Percentiles rank a stretch among this genome's conserved stretches.
phyloP scores from a whole-genome alignment of 2,888 invertebrate species.

The Allygus modestus region DNA sequence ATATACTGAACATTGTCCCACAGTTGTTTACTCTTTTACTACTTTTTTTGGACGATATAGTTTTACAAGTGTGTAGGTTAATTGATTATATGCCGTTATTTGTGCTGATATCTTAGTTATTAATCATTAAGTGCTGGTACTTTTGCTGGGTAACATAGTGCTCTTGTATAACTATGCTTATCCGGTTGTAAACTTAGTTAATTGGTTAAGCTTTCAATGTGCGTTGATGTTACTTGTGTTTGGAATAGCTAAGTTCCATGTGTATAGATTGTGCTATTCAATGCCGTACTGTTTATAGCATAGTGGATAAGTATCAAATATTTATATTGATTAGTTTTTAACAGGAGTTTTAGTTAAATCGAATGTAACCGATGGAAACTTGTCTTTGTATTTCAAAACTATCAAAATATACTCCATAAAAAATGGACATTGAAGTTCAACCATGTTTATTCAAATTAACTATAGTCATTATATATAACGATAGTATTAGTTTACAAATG shows the following conservation, averaged over 20 bases:
- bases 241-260: not conserved
- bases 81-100: not conserved
- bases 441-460: too few relatives aligned
- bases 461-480: too few relatives aligned
- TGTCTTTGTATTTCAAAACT: too few relatives aligned
- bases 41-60: too few relatives aligned
- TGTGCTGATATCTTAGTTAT: not conserved
- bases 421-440: too few relatives aligned
- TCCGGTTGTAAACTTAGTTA: not conserved
- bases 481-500: too few relatives aligned
- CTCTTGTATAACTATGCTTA: conserved; percentile 3
- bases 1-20: not conserved
- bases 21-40: not conserved
- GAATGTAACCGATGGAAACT: too few relatives aligned
- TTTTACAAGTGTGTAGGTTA: not conserved
- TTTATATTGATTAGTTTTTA: too few relatives aligned
- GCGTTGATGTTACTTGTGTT: not conserved
- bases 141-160: not conserved
- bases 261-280: not conserved
- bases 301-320: too few relatives aligned
- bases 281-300: too few relatives aligned
- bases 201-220: not conserved
- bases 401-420: too few relatives aligned
- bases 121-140: not conserved
- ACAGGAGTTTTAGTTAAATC: too few relatives aligned